Evolutionary conservation across 2,888 invertebrate species (phyloP).

Genomic region (Lasioglossum vierecki): DNA sequence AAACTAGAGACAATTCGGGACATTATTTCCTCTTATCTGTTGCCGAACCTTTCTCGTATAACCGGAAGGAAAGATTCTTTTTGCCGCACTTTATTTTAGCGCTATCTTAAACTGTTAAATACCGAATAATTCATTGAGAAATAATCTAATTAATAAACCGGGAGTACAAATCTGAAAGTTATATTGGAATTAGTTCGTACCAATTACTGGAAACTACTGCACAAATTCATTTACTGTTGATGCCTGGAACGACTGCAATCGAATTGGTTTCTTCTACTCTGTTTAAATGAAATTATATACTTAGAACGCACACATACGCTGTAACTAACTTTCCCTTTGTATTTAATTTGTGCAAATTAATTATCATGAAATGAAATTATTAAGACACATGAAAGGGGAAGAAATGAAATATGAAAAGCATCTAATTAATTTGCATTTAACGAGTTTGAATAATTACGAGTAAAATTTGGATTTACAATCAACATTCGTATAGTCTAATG

Average conservation of each 20-base stretch:
- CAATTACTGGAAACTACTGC: background rate
- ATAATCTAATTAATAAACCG: background rate
- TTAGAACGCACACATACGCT: background rate
- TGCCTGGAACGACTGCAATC: background rate
- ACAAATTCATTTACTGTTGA: background rate
- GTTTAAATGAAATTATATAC: background rate
- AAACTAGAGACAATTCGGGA: conserved; percentile 22
- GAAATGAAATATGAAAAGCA: too few species aligned
- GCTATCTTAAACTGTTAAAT: background rate
- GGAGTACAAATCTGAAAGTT: background rate
- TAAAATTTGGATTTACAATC: too few species aligned
- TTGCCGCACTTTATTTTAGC: background rate
- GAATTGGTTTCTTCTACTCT: background rate
- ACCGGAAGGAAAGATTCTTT: background rate
- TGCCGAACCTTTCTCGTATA: background rate
- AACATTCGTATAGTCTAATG: too few species aligned
- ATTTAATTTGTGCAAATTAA: background rate
- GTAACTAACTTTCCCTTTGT: background rate
- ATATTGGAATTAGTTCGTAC: background rate
- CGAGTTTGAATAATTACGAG: too few species aligned
- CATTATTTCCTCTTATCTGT: background rate
- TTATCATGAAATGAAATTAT: too few species aligned
- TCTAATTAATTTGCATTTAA: too few species aligned
- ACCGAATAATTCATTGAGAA: background rate
- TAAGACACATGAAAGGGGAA: too few species aligned